Percentiles rank a stretch among this genome's conserved stretches.
Conservation (phyloP, 37 sponge, comb jelly and placozoan species). For the Ephydatia muelleri region DNA sequence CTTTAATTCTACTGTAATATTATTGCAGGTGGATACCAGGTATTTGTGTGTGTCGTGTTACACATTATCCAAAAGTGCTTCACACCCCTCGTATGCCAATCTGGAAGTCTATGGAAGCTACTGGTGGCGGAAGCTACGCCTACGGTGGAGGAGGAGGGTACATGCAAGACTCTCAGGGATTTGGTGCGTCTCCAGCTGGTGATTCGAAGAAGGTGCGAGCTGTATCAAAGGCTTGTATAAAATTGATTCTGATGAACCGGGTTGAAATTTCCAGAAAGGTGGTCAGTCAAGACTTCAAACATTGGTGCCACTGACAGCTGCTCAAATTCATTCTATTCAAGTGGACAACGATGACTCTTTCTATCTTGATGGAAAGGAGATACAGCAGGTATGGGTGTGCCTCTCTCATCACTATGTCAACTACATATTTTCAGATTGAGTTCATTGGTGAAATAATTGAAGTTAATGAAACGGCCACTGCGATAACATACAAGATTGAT, state of each 20-base stretch:
- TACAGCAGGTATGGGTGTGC: slow-evolving; percentile 41
- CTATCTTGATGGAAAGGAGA: slow-evolving; percentile 46
- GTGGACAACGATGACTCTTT: slow-evolving; percentile 39
- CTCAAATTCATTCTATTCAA: slow-evolving; percentile 51
- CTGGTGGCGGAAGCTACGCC: slow-evolving; percentile 16
- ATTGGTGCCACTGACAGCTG: slow-evolving; percentile 60
- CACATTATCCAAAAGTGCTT: neutral
- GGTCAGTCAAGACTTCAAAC: neutral
- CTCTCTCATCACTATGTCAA: neutral
- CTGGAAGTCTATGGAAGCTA: neutral
- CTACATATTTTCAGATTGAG: slow-evolving; percentile 47
- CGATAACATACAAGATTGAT: slow-evolving; percentile 74
- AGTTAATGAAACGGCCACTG: slow-evolving; percentile 70
- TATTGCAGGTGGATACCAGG: neutral
- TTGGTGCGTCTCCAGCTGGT: slow-evolving; percentile 35
- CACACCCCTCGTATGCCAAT: neutral
- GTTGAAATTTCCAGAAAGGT: neutral
- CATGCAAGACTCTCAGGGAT: slow-evolving; percentile 52
- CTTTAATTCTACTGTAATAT: neutral
- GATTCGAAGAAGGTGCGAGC: slow-evolving; percentile 16
- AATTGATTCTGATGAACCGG: neutral
- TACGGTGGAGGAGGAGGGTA: slow-evolving; percentile 34
- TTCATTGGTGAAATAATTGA: slow-evolving; percentile 84
- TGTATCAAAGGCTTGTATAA: neutral
- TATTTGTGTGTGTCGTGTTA: neutral